These are phyloP conservation scores for Micrasema minimum DNA, from an alignment of 1,140 invertebrate genomes.

Conservation along the genomic window DNA sequence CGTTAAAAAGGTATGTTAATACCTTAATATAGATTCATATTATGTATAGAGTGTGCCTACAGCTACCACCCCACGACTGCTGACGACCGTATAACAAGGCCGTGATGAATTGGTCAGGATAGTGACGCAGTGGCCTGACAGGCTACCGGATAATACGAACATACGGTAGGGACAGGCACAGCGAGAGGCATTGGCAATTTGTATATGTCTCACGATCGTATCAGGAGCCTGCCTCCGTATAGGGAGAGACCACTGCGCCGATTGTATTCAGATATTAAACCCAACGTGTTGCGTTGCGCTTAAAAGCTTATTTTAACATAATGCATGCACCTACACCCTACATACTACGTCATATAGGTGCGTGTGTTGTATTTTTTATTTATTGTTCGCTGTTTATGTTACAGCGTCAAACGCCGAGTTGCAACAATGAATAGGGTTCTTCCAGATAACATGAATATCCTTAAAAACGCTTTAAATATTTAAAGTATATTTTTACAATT, in stretches of 20 bases:
- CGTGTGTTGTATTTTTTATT: background rate
- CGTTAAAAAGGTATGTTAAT: too few species aligned
- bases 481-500: too few species aligned
- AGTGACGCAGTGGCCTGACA: constrained; percentile 3
- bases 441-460: too few species aligned
- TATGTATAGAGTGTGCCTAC: too few species aligned
- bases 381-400: background rate
- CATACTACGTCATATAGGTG: too few species aligned
- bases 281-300: background rate
- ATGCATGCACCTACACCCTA: too few species aligned
- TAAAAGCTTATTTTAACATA: background rate
- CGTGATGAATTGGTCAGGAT: background rate
- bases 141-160: constrained; percentile 8
- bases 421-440: background rate
- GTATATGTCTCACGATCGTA: constrained; percentile 49
- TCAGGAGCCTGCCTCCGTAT: constrained; percentile 22
- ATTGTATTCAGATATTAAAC: constrained; percentile 8
- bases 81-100: background rate
- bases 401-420: background rate
- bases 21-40: too few species aligned
- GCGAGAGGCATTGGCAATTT: constrained; percentile 42
- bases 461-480: too few species aligned
- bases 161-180: background rate
- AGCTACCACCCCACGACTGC: too few species aligned
- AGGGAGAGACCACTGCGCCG: constrained; percentile 13